Evolutionary conservation across 2,797 vertebrate genomes (phyloP), one percentile per base, ranked within the genome.

Genomic region (Adelosebastes latens): DNA sequence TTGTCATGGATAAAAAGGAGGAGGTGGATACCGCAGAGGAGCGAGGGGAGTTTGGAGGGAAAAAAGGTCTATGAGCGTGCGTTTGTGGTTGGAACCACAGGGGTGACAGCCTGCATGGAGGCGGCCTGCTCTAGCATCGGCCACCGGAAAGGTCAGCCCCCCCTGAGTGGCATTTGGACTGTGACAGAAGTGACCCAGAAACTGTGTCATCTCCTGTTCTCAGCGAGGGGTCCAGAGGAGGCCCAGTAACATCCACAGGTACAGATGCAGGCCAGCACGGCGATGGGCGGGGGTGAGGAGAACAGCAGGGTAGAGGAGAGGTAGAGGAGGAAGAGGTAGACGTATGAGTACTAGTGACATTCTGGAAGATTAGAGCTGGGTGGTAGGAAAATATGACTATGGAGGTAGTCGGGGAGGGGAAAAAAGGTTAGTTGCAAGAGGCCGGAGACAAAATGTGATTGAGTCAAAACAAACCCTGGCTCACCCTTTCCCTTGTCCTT

Each of bases 171-270:
- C 92, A 95, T 95, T 96, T 95, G 92, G 91, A 87, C 88, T 78
- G 81, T 90, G 94, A 95, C 93, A 93, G 93, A 88, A 86, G 79
- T 84, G 93, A 95, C 94, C 91, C 93, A 78, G 85, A 94, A 93
- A 92, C 79, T 63, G 64, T 87, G 86, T 83, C 83, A 62, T 80
- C 75, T 87, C 74, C 89, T 84, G 78, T 88, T 91, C 93, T 63
- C 89, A 91, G 87, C 12, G 1, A 72, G 88, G 83, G 86, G 74
- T 79, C 86, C 76, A 31, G 73, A 66, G 77, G 56, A 87, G 62
- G 66, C 73, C 74, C 13, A 3, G 62, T 72, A 75, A 84, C 82
- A 63, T 79, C 66, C 75, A 49, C 82, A 46, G 62, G 82, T 88
- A 82, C 87, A 79, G 89, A 82, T 83, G 70, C 68, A 75, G 75